Evolutionary conservation across 2,888 invertebrate species (phyloP).

Genomic region (Catocala nupta): DNA sequence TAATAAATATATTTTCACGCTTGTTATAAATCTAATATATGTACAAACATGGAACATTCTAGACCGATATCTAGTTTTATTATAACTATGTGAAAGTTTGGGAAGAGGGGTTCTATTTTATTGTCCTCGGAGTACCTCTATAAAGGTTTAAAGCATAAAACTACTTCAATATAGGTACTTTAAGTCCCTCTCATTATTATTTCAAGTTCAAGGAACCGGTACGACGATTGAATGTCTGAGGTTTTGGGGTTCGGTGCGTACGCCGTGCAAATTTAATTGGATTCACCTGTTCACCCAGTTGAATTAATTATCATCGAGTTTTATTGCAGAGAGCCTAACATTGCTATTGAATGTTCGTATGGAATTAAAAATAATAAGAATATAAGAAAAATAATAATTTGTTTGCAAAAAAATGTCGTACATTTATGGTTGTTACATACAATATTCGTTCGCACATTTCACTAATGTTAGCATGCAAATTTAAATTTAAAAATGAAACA

Average conservation of each 20-base stretch:
- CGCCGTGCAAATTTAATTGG: neutral
- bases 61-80: conserved; percentile 10
- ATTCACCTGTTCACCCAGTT: neutral
- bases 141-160: conserved; percentile 11
- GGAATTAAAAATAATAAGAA: too few relatives aligned
- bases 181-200: conserved; percentile 1
- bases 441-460: too few relatives aligned
- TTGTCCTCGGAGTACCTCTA: conserved; percentile 10
- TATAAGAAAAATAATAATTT: too few relatives aligned
- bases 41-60: conserved; percentile 2
- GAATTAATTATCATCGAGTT: neutral
- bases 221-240: neutral
- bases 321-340: too few relatives aligned
- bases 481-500: too few relatives aligned
- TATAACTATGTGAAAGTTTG: conserved; percentile 13
- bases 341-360: too few relatives aligned
- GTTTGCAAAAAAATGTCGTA: too few relatives aligned
- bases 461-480: too few relatives aligned
- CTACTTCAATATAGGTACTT: conserved; percentile 7
- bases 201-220: neutral
- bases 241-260: neutral
- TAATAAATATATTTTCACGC: too few relatives aligned
- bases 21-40: too few relatives aligned
- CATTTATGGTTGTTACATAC: too few relatives aligned
- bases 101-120: conserved; percentile 14